A percentile compares a stretch with the other conserved stretches of the same genome.
These are phyloP conservation scores for Plagodis pulveraria DNA, from an alignment of 2,888 invertebrate genomes.

Conservation along the genomic window DNA sequence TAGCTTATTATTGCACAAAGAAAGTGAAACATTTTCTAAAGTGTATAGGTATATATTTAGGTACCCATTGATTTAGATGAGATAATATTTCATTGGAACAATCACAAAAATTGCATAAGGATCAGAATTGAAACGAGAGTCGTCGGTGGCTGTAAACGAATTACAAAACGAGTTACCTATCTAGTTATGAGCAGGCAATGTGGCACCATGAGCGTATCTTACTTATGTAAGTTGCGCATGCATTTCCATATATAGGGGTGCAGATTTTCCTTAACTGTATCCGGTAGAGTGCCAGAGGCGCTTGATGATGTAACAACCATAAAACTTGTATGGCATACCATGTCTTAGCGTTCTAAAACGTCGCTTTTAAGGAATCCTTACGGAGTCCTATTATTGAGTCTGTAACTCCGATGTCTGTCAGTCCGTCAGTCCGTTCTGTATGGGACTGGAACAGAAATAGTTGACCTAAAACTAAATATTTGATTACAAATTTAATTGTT, in stretches of 20 bases:
- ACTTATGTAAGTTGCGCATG: conserved; percentile 44
- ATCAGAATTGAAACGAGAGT: conserved; percentile 28
- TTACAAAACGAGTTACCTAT: conserved; percentile 44
- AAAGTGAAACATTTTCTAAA: not conserved
- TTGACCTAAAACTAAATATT: too few relatives aligned
- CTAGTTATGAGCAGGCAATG: conserved; percentile 27
- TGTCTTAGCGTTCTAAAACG: too few relatives aligned
- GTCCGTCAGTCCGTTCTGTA: too few relatives aligned
- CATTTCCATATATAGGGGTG: conserved; percentile 66
- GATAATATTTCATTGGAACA: not conserved
- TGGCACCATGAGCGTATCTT: conserved; percentile 34
- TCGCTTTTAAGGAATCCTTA: too few relatives aligned
- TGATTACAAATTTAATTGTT: too few relatives aligned
- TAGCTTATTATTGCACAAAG: not conserved
- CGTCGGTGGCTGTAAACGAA: conserved; percentile 31
- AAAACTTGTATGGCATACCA: too few relatives aligned
- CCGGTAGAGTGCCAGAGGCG: conserved; percentile 49
- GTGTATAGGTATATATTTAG: not conserved
- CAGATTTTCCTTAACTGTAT: conserved; percentile 62
- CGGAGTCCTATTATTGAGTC: too few relatives aligned
- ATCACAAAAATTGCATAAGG: conserved; percentile 39
- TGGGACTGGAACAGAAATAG: too few relatives aligned
- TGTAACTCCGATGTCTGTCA: too few relatives aligned
- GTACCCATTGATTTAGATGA: not conserved
- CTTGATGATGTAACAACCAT: conserved; percentile 54